phyloP scores from a whole-genome alignment of 2,797 vertebrate species.

The Cuniculus paca region DNA sequence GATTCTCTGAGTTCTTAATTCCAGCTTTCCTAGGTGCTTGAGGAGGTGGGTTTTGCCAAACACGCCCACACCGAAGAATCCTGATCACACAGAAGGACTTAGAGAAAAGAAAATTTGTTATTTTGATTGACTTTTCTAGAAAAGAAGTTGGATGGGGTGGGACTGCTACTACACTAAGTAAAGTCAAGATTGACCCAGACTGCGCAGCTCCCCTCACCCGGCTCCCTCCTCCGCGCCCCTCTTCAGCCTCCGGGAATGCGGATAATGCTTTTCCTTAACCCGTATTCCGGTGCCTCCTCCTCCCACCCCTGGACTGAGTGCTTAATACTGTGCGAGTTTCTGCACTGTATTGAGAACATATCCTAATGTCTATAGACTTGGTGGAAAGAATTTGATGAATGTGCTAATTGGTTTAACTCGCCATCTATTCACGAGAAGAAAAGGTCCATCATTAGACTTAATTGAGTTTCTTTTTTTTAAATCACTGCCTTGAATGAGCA shows the following conservation, averaged over 20 bases:
- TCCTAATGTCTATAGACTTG: conserved; percentile 81
- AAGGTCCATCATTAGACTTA: conserved; percentile 83
- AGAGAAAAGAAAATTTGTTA: not conserved
- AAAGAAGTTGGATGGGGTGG: not conserved
- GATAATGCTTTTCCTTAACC: not conserved
- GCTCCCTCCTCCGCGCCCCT: too few relatives aligned
- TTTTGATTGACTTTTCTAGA: not conserved
- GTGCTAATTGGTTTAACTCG: conserved; percentile 84
- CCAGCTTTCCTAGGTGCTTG: not conserved
- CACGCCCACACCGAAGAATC: not conserved
- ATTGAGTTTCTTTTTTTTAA: conserved; percentile 80
- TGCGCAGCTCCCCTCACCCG: too few relatives aligned
- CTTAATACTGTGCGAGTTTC: conserved; percentile 56
- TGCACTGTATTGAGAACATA: conserved; percentile 77
- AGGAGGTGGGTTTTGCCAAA: not conserved
- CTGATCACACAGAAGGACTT: not conserved
- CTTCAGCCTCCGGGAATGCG: not conserved
- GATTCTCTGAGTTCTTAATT: not conserved
- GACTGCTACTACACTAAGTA: not conserved
- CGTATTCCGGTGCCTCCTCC: not conserved
- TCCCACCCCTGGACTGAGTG: not conserved
- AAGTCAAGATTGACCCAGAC: not conserved
- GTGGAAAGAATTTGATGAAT: conserved; percentile 84
- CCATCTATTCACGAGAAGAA: conserved; percentile 84
- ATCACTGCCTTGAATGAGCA: conserved; percentile 84